Conservation (phyloP, 2,113 vertebrate genomes). For the Cyprinus carpio region DNA sequence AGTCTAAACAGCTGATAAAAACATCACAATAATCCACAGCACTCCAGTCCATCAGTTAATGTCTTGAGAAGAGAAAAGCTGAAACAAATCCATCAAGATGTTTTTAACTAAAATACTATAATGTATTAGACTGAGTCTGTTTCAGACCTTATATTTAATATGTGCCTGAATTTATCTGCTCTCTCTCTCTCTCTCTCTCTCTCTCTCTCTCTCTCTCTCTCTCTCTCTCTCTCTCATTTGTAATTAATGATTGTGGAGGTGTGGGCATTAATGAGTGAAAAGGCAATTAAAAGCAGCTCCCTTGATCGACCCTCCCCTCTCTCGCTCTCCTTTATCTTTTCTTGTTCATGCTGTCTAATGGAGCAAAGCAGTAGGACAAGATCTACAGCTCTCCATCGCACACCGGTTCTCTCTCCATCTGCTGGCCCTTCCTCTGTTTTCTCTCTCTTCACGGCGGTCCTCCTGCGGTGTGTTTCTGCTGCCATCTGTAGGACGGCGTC, state of each 20-base stretch:
- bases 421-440: not conserved
- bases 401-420: not conserved
- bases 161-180: not conserved
- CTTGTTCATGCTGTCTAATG: constrained; percentile 8
- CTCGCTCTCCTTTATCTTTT: constrained; percentile 5
- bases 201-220: constrained; percentile 31
- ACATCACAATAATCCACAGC: too few relatives aligned
- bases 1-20: too few relatives aligned
- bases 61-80: too few relatives aligned
- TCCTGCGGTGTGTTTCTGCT: constrained; percentile 32
- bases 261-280: constrained; percentile 47
- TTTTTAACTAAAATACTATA: too few relatives aligned
- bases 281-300: constrained; percentile 43
- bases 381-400: constrained; percentile 29
- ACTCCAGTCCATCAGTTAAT: too few relatives aligned
- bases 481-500: constrained; percentile 49
- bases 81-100: too few relatives aligned
- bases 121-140: too few relatives aligned
- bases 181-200: constrained; percentile 31
- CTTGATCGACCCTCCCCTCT: not conserved
- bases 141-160: not conserved
- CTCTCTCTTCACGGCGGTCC: not conserved
- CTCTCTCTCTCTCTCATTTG: constrained; percentile 14
- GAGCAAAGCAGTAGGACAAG: constrained; percentile 34
- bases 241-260: constrained; percentile 56